A percentile compares a stretch with the other conserved stretches of the same genome.
Conservation (phyloP, 2,888 invertebrate genomes). For the Cyrtodaria siliqua region DNA sequence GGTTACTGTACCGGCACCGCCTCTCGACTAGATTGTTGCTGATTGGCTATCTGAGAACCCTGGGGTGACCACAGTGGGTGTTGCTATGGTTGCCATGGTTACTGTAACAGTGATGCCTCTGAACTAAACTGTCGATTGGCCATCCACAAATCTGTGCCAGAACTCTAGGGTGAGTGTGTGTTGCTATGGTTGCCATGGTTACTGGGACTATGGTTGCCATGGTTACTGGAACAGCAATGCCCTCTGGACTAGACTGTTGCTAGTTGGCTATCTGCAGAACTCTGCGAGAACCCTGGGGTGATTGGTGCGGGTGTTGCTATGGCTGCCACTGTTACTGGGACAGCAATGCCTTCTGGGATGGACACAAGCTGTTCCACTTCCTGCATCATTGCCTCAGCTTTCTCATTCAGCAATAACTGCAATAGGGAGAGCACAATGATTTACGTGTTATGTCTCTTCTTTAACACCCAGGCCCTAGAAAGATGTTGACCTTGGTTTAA, state of each 20-base stretch:
- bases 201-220: conserved; percentile 95
- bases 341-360: conserved; percentile 47
- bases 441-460: too few relatives aligned
- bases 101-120: neutral
- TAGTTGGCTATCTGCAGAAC: conserved; percentile 9
- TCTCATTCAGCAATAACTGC: conserved; percentile 93
- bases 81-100: conserved; percentile 24
- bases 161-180: conserved; percentile 68
- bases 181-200: conserved; percentile 89
- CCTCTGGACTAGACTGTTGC: neutral
- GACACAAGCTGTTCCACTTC: conserved; percentile 76
- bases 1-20: too few relatives aligned
- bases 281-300: conserved; percentile 48
- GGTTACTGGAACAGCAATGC: too few relatives aligned
- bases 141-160: too few relatives aligned
- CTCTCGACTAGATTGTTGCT: conserved; percentile 1
- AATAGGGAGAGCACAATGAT: neutral
- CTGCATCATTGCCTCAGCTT: conserved; percentile 94
- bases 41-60: conserved; percentile 20
- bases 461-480: too few relatives aligned
- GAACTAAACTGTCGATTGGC: too few relatives aligned
- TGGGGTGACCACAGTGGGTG: conserved; percentile 36
- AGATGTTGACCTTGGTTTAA: too few relatives aligned
- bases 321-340: conserved; percentile 8
- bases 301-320: conserved; percentile 19